These are phyloP conservation scores for Plectrocnemia conspersa DNA, from an alignment of 1,140 invertebrate species.

Conservation along the genomic window DNA sequence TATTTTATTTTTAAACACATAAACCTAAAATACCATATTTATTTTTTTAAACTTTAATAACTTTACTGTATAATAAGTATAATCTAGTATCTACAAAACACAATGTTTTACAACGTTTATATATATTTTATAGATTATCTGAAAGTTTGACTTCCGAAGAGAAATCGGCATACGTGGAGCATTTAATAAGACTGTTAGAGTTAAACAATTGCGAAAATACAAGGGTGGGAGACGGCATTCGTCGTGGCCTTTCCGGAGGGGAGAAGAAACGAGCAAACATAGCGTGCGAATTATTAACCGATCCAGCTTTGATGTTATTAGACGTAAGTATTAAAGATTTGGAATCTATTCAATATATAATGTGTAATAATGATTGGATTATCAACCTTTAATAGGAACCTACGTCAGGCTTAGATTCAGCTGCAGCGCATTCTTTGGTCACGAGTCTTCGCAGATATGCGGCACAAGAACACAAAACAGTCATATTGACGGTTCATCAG, in stretches of 20 bases:
- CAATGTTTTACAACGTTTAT: too few species aligned
- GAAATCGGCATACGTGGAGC: conserved; percentile 75
- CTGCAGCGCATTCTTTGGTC: conserved; percentile 74
- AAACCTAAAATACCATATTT: too few species aligned
- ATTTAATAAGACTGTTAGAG: conserved; percentile 75
- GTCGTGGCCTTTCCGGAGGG: conserved; percentile 76
- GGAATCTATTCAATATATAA: background rate
- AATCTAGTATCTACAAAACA: too few species aligned
- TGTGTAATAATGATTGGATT: background rate
- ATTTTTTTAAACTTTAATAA: too few species aligned
- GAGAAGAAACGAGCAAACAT: conserved; percentile 85
- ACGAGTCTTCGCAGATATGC: conserved; percentile 70
- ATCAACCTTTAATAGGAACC: conserved; percentile 63
- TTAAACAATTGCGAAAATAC: conserved; percentile 73
- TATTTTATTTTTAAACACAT: too few species aligned
- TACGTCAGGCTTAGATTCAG: conserved; percentile 80
- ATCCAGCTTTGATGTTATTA: conserved; percentile 77
- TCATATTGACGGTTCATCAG: conserved; percentile 81
- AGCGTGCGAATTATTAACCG: conserved; percentile 80
- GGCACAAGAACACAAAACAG: conserved; percentile 72
- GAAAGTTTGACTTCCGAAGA: conserved; percentile 68
- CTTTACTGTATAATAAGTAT: conserved; percentile 5
- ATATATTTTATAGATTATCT: conserved; percentile 60
- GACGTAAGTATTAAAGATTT: conserved; percentile 62
- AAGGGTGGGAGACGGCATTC: conserved; percentile 75